phyloP scores from a whole-genome alignment of 2,888 invertebrate species.

The Cheilosia pagana region DNA sequence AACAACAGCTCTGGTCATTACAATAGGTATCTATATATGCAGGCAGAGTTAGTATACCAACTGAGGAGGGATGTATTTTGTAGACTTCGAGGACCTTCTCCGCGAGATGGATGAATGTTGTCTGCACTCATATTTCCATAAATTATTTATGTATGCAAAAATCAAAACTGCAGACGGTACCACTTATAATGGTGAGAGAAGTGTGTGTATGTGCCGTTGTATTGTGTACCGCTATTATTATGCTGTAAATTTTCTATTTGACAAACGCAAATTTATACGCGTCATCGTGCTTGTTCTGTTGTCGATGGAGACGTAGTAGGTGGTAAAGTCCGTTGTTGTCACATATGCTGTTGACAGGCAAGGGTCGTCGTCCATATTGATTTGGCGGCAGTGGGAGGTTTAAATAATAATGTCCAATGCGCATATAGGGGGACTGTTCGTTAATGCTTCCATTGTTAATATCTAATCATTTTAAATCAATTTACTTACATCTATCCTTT shows the following conservation, averaged over 20 bases:
- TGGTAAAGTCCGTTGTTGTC: constrained; percentile 60
- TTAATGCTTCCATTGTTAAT: constrained; percentile 67
- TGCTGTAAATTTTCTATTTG: constrained; percentile 73
- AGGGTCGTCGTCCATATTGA: constrained; percentile 57
- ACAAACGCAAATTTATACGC: constrained; percentile 74
- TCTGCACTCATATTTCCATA: constrained; percentile 84
- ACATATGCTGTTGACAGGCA: constrained; percentile 71
- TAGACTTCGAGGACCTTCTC: constrained; percentile 32
- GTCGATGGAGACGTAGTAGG: constrained; percentile 14
- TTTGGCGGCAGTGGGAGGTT: constrained; percentile 27
- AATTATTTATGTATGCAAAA: constrained; percentile 83
- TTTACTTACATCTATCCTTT: constrained; percentile 62
- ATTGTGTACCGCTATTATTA: constrained; percentile 70
- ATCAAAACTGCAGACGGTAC: constrained; percentile 74
- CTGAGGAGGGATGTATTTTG: constrained; percentile 21
- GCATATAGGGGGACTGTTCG: constrained; percentile 35
- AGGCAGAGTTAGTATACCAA: constrained; percentile 4
- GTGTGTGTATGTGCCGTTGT: constrained; percentile 41
- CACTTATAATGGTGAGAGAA: constrained; percentile 13
- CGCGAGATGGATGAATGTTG: constrained; percentile 6
- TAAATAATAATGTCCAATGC: constrained; percentile 55
- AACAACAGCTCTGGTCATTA: constrained; percentile 19
- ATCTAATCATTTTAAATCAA: constrained; percentile 72
- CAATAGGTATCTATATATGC: constrained; percentile 25
- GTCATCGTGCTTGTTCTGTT: constrained; percentile 35